phyloP scores from a whole-genome alignment of 2,888 invertebrate genomes.

The Thymelicus acteon region DNA sequence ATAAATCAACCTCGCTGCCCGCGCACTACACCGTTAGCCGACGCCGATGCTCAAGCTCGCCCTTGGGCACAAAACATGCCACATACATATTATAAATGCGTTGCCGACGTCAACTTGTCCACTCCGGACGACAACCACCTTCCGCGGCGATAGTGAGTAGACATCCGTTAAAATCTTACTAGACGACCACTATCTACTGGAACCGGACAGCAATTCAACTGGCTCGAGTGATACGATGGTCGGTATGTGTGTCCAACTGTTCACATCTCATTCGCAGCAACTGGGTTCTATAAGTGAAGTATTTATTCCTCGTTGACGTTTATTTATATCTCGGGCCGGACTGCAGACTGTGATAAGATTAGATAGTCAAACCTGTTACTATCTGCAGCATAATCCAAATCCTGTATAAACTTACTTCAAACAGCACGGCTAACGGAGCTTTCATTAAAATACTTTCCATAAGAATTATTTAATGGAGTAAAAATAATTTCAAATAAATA shows the following conservation, averaged over 20 bases:
- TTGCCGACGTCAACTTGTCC: conserved; percentile 39
- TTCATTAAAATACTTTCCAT: conserved; percentile 29
- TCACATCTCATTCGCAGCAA: conserved; percentile 33
- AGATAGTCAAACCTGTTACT: conserved; percentile 36
- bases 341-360: conserved; percentile 34
- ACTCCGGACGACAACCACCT: conserved; percentile 30
- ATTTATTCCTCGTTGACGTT: conserved; percentile 31
- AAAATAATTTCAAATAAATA: conserved; percentile 6
- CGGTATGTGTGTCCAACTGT: conserved; percentile 27
- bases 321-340: conserved; percentile 30
- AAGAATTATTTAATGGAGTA: conserved; percentile 20
- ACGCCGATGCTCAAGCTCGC: conserved; percentile 47
- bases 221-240: conserved; percentile 11
- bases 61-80: conserved; percentile 50
- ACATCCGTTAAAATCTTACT: conserved; percentile 36
- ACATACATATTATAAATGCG: conserved; percentile 50
- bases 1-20: conserved; percentile 75
- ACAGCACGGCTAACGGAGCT: conserved; percentile 34
- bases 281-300: conserved; percentile 29
- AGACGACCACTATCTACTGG: conserved; percentile 24
- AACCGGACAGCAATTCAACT: conserved; percentile 30
- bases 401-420: conserved; percentile 32
- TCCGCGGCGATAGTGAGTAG: conserved; percentile 21
- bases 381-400: conserved; percentile 32
- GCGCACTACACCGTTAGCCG: conserved; percentile 63